These are phyloP conservation scores for Dryomyza anilis DNA, from an alignment of 2,888 invertebrate genomes.

Conservation along the genomic window DNA sequence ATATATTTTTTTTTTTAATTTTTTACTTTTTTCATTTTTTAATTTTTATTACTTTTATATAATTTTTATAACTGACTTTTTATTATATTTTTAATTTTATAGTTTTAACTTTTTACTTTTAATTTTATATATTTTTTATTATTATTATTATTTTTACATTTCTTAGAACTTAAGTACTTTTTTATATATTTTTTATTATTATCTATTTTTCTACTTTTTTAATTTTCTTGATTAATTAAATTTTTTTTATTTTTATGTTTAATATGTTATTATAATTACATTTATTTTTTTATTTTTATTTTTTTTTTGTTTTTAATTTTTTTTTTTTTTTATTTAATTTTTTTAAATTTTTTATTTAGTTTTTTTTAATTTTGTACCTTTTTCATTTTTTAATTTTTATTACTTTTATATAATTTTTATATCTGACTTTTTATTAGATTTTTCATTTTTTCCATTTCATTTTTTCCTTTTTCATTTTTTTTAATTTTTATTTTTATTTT, in stretches of 20 bases:
- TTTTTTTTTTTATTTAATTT: neutral
- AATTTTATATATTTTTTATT: neutral
- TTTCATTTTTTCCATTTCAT: too few relatives aligned
- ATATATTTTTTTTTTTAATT: too few relatives aligned
- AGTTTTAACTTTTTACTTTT: neutral
- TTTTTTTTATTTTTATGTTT: neutral
- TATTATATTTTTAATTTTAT: neutral
- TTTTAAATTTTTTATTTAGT: conserved; percentile 1
- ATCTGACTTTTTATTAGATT: too few relatives aligned
- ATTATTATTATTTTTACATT: neutral
- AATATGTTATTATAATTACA: neutral
- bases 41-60: neutral
- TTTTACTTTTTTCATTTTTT: neutral
- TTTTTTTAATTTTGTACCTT: neutral
- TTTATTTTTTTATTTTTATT: neutral
- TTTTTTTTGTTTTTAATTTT: neutral
- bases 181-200: too few relatives aligned
- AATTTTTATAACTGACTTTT: neutral
- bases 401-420: too few relatives aligned
- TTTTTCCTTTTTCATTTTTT: neutral
- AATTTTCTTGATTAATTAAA: neutral
- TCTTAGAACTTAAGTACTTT: too few relatives aligned
- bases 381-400: neutral
- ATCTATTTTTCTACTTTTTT: too few relatives aligned
- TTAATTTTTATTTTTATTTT: neutral